Conservation (phyloP, 2,888 invertebrate genomes). For the Anthophora plumipes region DNA sequence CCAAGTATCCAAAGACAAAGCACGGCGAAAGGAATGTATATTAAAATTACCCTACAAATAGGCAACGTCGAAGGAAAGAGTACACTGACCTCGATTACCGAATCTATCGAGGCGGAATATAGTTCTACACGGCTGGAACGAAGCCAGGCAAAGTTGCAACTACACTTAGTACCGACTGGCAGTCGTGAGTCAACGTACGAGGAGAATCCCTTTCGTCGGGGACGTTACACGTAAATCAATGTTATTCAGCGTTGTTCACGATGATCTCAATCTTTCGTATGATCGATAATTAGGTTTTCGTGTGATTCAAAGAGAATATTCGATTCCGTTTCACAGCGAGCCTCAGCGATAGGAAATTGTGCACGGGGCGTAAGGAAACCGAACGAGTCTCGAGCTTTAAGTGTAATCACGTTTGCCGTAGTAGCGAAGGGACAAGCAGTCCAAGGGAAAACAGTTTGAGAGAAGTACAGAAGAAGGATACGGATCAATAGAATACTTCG, state of each 20-base stretch:
- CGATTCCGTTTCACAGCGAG: constrained; percentile 10
- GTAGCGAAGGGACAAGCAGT: background rate
- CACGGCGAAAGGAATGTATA: constrained; percentile 1
- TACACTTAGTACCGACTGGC: constrained; percentile 70
- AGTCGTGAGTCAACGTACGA: constrained; percentile 75
- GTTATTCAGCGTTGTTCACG: constrained; percentile 53
- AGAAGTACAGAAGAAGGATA: background rate
- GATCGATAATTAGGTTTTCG: constrained; percentile 62
- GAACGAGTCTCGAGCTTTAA: background rate
- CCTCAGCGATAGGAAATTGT: background rate
- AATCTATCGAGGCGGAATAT: constrained; percentile 68
- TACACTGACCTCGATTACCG: constrained; percentile 74
- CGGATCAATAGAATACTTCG: background rate
- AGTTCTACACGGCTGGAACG: constrained; percentile 71
- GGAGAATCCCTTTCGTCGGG: constrained; percentile 57
- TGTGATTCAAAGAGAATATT: constrained; percentile 25
- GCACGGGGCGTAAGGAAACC: background rate
- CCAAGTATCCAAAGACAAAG: background rate
- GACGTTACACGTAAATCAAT: constrained; percentile 73
- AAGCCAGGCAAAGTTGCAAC: constrained; percentile 76
- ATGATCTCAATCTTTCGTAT: constrained; percentile 36
- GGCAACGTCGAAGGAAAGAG: constrained; percentile 43
- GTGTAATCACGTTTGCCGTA: background rate
- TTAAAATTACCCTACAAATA: constrained; percentile 44
- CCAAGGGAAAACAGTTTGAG: background rate